Conservation (phyloP, 2,888 invertebrate genomes). For the Troides aeacus region DNA sequence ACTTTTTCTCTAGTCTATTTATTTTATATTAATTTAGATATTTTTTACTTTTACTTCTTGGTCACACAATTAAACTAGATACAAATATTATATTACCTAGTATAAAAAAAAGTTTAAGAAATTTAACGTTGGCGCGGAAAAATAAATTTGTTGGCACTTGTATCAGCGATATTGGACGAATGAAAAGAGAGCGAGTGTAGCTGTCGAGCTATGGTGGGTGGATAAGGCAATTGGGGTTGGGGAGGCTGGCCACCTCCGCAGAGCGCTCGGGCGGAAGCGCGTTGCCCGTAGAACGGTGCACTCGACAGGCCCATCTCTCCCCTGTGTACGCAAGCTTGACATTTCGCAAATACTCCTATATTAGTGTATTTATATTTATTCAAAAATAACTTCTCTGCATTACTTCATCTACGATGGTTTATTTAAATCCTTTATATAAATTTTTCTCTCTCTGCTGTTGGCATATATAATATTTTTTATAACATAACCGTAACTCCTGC, state of each 20-base stretch:
- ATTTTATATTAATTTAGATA: no score
- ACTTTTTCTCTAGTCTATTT: no score
- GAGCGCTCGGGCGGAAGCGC: slow-evolving; percentile 47
- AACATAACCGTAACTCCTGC: no score
- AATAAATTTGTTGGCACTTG: slow-evolving; percentile 29
- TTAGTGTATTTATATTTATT: slow-evolving; percentile 19
- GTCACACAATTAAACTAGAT: neutral
- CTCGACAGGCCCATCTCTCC: slow-evolving; percentile 48
- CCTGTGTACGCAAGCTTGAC: slow-evolving; percentile 42
- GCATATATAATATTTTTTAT: no score
- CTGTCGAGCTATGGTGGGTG: slow-evolving; percentile 43
- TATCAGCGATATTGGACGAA: slow-evolving; percentile 41
- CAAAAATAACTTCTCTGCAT: slow-evolving; percentile 5
- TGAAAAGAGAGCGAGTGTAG: slow-evolving; percentile 38
- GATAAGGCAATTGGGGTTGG: slow-evolving; percentile 35
- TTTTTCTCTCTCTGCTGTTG: no score
- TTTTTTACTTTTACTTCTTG: no score
- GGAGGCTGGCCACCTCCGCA: slow-evolving; percentile 45
- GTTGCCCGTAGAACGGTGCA: slow-evolving; percentile 47
- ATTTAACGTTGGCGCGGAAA: slow-evolving; percentile 15
- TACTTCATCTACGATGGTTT: slow-evolving; percentile 5
- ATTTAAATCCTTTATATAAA: slow-evolving; percentile 1
- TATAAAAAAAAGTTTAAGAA: slow-evolving; percentile 1
- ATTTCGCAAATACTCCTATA: slow-evolving; percentile 39
- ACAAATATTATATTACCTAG: neutral